Conservation (phyloP, 1,140 invertebrate species). For the Leptoteleia sp. region DNA sequence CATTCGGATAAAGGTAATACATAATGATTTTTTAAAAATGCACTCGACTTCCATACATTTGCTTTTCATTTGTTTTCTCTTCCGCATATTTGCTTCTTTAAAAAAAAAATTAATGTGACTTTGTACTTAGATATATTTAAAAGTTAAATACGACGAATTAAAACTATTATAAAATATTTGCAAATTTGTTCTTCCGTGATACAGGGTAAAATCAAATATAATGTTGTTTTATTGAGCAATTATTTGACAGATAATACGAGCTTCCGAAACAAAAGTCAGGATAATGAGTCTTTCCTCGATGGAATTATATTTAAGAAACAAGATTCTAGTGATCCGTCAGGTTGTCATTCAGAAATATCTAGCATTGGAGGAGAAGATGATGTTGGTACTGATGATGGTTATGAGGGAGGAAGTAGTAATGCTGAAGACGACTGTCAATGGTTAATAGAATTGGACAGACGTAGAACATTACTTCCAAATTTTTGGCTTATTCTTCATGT, state of each 20-base stretch:
- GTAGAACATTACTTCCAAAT: conserved; percentile 83
- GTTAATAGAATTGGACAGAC: conserved; percentile 82
- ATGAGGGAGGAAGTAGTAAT: conserved; percentile 83
- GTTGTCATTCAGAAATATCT: conserved; percentile 78
- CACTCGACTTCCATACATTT: too few relatives aligned
- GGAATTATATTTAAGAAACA: conserved; percentile 65
- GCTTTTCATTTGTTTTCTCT: too few relatives aligned
- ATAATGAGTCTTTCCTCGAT: conserved; percentile 48
- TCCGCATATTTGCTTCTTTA: too few relatives aligned
- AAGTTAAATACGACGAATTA: too few relatives aligned
- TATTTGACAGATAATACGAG: conserved; percentile 38
- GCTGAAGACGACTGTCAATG: conserved; percentile 84
- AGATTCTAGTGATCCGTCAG: conserved; percentile 75
- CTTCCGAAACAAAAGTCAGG: conserved; percentile 52
- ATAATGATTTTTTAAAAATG: conserved; percentile 8
- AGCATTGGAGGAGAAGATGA: conserved; percentile 78
- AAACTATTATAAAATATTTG: too few relatives aligned
- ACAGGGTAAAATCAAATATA: too few relatives aligned
- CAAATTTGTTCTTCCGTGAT: too few relatives aligned
- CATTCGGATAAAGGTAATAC: conserved; percentile 66
- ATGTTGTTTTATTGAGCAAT: too few relatives aligned
- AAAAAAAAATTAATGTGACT: too few relatives aligned
- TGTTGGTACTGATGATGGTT: conserved; percentile 81
- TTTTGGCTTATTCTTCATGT: conserved; percentile 90
- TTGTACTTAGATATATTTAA: too few relatives aligned